A percentile compares a stretch with the other conserved stretches of the same genome.
phyloP scores from a whole-genome alignment of 2,797 vertebrate species.

The Clamator glandarius region DNA sequence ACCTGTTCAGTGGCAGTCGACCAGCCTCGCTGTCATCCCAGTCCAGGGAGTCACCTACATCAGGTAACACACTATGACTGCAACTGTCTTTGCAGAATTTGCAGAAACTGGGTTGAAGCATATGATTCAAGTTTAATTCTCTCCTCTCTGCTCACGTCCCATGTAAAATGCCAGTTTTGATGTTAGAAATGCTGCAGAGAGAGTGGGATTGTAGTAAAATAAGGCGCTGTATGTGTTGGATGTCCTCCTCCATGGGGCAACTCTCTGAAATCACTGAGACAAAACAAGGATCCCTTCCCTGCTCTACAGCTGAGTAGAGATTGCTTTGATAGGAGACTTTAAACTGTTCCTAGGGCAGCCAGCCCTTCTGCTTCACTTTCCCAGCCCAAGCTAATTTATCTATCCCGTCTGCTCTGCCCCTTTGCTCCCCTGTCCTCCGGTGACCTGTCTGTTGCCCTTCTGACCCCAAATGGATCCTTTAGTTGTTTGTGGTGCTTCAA shows the following conservation, averaged over 20 bases:
- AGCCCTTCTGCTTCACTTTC: neutral
- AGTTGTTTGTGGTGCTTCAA: neutral
- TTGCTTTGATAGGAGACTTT: neutral
- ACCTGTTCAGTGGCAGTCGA: constrained; percentile 93
- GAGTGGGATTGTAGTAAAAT: neutral
- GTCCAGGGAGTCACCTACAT: constrained; percentile 83
- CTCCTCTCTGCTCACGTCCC: neutral
- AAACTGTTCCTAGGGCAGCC: neutral
- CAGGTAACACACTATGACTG: constrained; percentile 79
- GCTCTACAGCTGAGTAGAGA: neutral
- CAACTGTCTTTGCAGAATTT: neutral
- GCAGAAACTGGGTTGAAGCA: neutral
- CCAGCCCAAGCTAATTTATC: neutral
- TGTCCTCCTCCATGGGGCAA: neutral
- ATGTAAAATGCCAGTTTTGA: neutral
- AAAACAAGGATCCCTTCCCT: neutral
- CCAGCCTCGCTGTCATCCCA: constrained; percentile 80
- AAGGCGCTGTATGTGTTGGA: neutral
- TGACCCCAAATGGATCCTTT: neutral
- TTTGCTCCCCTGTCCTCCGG: fast-evolving
- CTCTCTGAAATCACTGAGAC: neutral
- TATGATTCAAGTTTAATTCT: neutral
- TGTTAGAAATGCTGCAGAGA: neutral
- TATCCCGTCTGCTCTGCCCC: neutral
- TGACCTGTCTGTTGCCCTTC: neutral